Percentiles rank a stretch among this genome's conserved stretches.
Conservation (phyloP, 2,888 invertebrate species). For the Orthosia cruda region DNA sequence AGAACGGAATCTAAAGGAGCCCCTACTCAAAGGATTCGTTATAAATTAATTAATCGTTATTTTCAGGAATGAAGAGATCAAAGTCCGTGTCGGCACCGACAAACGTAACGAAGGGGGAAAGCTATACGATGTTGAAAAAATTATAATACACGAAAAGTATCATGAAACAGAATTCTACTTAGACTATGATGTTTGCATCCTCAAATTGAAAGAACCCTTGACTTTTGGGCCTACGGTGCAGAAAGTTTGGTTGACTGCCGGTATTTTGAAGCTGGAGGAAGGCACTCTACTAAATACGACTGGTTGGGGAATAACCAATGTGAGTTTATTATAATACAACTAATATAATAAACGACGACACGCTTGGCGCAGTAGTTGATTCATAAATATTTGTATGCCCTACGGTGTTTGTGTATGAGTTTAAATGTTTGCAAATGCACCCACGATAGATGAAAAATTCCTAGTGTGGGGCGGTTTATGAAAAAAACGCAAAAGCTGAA, state of each 20-base stretch:
- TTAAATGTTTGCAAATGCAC: too few species aligned
- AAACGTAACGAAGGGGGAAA: constrained; percentile 56
- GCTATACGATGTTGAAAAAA: constrained; percentile 69
- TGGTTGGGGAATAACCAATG: constrained; percentile 71
- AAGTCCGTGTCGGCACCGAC: constrained; percentile 72
- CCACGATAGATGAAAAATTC: too few species aligned
- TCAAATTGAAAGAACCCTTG: constrained; percentile 64
- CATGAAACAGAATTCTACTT: constrained; percentile 58
- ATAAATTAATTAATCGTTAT: too few species aligned
- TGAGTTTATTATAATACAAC: constrained; percentile 37
- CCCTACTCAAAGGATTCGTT: constrained; percentile 25
- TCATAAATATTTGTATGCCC: too few species aligned
- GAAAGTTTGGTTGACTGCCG: constrained; percentile 51
- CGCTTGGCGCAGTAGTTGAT: background rate
- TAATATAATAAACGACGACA: too few species aligned
- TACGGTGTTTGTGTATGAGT: too few species aligned
- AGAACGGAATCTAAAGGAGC: constrained; percentile 1
- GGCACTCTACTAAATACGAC: constrained; percentile 61
- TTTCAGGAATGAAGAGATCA: constrained; percentile 67
- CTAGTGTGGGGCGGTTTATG: too few species aligned
- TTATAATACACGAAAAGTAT: constrained; percentile 66
- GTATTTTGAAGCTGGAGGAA: constrained; percentile 39
- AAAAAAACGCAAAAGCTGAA: too few species aligned
- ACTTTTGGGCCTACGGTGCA: constrained; percentile 65
- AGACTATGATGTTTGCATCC: constrained; percentile 62